A percentile compares a stretch with the other conserved stretches of the same genome.
Evolutionary conservation across 2,797 vertebrate genomes (phyloP).

Genomic region (Enteromius fasciolatus): DNA sequence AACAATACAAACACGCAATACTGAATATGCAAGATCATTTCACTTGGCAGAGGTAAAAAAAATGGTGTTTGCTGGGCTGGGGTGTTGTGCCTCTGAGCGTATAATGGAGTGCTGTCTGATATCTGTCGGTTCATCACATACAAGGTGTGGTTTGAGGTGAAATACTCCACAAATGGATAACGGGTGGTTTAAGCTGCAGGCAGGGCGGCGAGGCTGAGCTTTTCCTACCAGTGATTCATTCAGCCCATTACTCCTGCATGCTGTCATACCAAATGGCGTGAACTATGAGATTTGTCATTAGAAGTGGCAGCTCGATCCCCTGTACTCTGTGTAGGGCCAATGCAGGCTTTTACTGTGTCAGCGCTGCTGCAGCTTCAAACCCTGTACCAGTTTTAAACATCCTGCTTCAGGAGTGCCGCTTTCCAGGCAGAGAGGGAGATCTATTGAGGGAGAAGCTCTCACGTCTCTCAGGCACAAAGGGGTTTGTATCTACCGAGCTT

Average conservation of each 20-base stretch:
- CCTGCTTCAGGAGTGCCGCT: slow-evolving; percentile 26
- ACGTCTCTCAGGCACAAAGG: slow-evolving; percentile 2
- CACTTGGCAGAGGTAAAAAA: neutral
- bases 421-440: slow-evolving; percentile 8
- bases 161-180: slow-evolving; percentile 57
- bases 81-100: slow-evolving; percentile 3
- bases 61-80: neutral
- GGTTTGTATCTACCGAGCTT: slow-evolving; percentile 17
- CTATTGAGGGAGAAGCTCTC: slow-evolving; percentile 2
- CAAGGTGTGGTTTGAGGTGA: slow-evolving; percentile 58
- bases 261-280: slow-evolving; percentile 75
- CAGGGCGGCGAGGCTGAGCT: slow-evolving; percentile 14
- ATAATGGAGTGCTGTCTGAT: slow-evolving; percentile 41
- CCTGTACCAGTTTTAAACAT: slow-evolving; percentile 45
- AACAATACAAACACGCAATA: slow-evolving; percentile 29
- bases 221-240: slow-evolving; percentile 72
- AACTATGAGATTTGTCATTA: slow-evolving; percentile 79
- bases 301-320: slow-evolving; percentile 76
- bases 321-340: slow-evolving; percentile 54
- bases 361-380: slow-evolving; percentile 36
- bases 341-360: slow-evolving; percentile 54
- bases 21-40: slow-evolving; percentile 30
- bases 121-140: slow-evolving; percentile 48
- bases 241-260: slow-evolving; percentile 76
- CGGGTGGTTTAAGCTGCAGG: slow-evolving; percentile 23